Base-by-base conservation (phyloP, 35 echinoderm and acorn worm species). In the Acanthaster planci region DNA sequence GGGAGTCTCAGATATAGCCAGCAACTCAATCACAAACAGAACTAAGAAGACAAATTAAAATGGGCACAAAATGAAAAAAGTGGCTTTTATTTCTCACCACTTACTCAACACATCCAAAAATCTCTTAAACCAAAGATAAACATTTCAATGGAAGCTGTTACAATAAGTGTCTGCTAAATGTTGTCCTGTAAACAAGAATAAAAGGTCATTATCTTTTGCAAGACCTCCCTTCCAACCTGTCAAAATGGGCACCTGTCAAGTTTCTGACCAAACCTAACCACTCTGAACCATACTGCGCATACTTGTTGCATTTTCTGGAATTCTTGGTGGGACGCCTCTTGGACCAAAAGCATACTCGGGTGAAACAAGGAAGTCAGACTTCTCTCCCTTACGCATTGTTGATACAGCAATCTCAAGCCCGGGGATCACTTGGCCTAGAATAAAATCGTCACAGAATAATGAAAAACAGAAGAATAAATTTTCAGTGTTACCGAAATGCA, bases 321-420 rank as follows among this genome's bases (percentile, higher is more conserved):
- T 94, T 22, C 96, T 83, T 38, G 92, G 92, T 40, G 92, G 92
- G 15, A 86, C 77, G 7, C 96, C 96, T n/a, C 82, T 82, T 31
- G 85, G 39, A 0, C 92, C 92, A 85, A 76, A 99, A 0, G 80
- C 96, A 78, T 85, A 92, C 2, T 91, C 77, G 0, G 92, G 86
- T 16, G 87, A 32, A 47, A 99, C 80, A 1, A 99, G 83, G 60
- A 91, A 99, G 40, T 82, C 57, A 9, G 96, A 94, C 17, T 91
- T 54, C 40, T 99, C 96, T 76, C 96, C 96, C 76, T 89, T 77
- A 26, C 85, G 72, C 96, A 99, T 99, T 0, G 96, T 91, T 72
- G 80, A 79, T 5, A 99, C 76, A 44, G 92, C 92, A 8, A 91
- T 21, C 5, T 99, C 96, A 76, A 99, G 67, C 18, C 92, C 89